Conservation (phyloP, 2,113 vertebrate species). For the Forbesichthys papilliferus region DNA sequence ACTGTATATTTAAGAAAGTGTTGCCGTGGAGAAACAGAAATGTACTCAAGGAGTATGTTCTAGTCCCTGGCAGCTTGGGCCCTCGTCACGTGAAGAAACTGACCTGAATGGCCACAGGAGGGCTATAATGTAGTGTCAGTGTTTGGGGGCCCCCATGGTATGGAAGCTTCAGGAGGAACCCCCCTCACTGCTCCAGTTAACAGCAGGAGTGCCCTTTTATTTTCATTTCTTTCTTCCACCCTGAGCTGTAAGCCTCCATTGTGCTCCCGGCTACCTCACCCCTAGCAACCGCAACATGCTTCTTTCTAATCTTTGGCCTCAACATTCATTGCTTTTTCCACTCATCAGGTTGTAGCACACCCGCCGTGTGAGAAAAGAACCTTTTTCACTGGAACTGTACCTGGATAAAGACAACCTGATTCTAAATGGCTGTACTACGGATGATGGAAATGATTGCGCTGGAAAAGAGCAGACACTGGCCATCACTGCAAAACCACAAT, state of each 20-base stretch:
- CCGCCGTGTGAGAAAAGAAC: constrained; percentile 20
- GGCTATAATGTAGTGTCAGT: constrained; percentile 60
- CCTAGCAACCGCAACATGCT: constrained; percentile 35
- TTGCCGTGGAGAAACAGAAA: no score
- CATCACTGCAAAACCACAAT: constrained; percentile 27
- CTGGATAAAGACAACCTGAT: constrained; percentile 18
- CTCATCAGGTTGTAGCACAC: neutral
- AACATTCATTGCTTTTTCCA: constrained; percentile 22
- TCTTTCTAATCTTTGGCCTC: constrained; percentile 49
- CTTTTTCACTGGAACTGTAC: constrained; percentile 7
- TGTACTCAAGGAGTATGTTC: no score
- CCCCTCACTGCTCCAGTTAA: constrained; percentile 67
- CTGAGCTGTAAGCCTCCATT: constrained; percentile 38
- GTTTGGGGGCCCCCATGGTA: constrained; percentile 46
- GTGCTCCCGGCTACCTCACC: constrained; percentile 42
- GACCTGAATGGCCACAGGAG: constrained; percentile 38
- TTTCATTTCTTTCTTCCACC: constrained; percentile 52
- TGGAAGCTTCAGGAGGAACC: constrained; percentile 58
- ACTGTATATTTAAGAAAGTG: no score
- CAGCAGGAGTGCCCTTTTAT: constrained; percentile 63
- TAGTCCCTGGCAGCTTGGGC: no score
- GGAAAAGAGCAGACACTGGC: constrained; percentile 35
- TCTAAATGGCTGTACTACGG: constrained; percentile 35
- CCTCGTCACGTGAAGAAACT: no score
- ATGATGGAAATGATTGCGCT: constrained; percentile 39